These are phyloP conservation scores for Tylochromis polylepis DNA, from an alignment of 2,113 vertebrate species.

Conservation along the genomic window DNA sequence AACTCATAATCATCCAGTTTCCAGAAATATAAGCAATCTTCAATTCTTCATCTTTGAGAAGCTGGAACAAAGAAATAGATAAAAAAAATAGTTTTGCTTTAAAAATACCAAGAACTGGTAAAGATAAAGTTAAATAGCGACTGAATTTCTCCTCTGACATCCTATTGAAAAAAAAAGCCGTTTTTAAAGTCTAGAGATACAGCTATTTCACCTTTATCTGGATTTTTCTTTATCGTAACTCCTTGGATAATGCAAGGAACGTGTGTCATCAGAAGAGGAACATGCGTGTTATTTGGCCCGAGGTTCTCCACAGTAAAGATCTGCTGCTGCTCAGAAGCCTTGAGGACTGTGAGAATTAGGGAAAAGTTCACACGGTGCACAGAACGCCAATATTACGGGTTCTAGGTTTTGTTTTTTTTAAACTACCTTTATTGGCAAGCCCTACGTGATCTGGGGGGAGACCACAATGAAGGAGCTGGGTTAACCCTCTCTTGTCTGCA, in stretches of 20 bases:
- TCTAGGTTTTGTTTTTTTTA: background rate
- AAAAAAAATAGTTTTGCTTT: background rate
- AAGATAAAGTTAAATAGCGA: background rate
- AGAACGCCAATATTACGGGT: conserved; percentile 42
- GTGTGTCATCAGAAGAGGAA: conserved; percentile 15
- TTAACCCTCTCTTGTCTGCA: conserved; percentile 59
- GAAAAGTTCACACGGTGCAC: conserved; percentile 73
- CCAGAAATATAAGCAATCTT: background rate
- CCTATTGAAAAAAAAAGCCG: background rate
- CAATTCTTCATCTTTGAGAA: background rate
- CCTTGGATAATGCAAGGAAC: background rate
- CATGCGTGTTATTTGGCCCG: background rate
- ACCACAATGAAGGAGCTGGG: conserved; percentile 17
- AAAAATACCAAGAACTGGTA: background rate
- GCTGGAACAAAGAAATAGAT: background rate
- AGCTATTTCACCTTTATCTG: background rate
- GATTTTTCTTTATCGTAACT: background rate
- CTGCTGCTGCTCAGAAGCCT: background rate
- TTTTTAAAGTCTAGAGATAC: background rate
- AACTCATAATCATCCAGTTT: background rate
- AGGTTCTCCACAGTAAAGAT: background rate
- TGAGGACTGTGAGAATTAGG: conserved; percentile 75
- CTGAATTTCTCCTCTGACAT: background rate
- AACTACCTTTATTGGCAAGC: background rate
- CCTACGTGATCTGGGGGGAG: conserved; percentile 23